Base-by-base conservation (phyloP, 1,140 invertebrate genomes). In the Archivesica marissinica region DNA sequence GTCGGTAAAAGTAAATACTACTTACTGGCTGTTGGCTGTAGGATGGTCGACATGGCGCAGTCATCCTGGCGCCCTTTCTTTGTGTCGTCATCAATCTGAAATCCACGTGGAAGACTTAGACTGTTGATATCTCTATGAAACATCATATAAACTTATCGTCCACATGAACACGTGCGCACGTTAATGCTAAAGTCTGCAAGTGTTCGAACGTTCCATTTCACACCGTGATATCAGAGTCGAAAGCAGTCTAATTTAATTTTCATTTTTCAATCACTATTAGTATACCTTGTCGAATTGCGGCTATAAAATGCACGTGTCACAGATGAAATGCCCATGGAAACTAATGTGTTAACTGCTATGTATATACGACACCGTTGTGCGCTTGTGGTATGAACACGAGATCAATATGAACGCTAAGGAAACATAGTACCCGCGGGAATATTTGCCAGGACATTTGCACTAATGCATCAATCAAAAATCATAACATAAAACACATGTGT, bases 1-100 rank as follows among this genome's bases (percentile, higher is more conserved):
- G n/a, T n/a, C n/a, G n/a, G n/a, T n/a, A n/a, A n/a, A n/a, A n/a
- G n/a, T n/a, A n/a, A 28, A 23, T n/a, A 28, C n/a, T 72, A 79
- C 87, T 88, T 81, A 88, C 87, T 88, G 64, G 87, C 85, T 17
- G 87, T 76, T 4, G 87, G 85, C 39, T 88, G 85, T 9, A 86
- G 61, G 15, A 88, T 88, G n/a, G 87, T 88, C 20, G 87, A 88
- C 87, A 88, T 88, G 6, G 75, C 87, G 41, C 87, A 88, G 70
- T 88, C 87, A 85, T 88, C 85, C 39, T 85, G 80, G 28, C 75
- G 75, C n/a, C 83, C 77, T 70, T 76, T 82, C 68, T 81, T 79
- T 33, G 85, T 28, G 17, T 88, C 87, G 25, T 88, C 87, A 38
- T 88, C 87, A 59, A 86, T 85, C 87, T 88, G 85, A 77, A 85